A percentile compares a stretch with the other conserved stretches of the same genome.
Conservation (phyloP, 2,113 vertebrate genomes). For the Dendrocopos noguchii region DNA sequence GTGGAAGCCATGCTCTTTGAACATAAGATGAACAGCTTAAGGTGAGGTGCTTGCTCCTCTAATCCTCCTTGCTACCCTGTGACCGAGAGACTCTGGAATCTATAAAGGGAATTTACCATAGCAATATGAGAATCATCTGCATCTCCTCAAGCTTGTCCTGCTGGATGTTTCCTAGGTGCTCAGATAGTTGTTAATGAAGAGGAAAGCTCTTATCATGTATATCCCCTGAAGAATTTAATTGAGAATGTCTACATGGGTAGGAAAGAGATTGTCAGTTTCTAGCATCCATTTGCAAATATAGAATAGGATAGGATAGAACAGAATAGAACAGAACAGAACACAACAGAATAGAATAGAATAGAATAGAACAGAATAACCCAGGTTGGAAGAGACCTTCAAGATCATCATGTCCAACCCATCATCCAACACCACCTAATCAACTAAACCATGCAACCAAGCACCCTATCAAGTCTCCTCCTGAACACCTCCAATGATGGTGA, state of each 20-base stretch:
- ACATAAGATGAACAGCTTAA: neutral
- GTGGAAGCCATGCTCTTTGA: neutral
- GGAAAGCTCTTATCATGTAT: neutral
- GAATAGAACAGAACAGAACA: too few species aligned
- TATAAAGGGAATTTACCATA: neutral
- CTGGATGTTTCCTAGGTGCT: neutral
- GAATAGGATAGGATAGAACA: neutral
- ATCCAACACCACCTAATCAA: too few species aligned
- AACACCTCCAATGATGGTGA: too few species aligned
- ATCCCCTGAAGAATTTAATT: neutral
- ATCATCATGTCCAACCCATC: too few species aligned
- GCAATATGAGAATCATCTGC: neutral
- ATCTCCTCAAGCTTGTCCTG: neutral
- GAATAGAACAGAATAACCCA: too few species aligned
- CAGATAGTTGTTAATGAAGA: neutral
- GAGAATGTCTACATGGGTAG: accelerated
- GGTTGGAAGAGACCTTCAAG: too few species aligned
- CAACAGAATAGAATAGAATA: neutral
- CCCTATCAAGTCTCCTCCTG: too few species aligned
- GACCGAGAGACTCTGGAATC: neutral
- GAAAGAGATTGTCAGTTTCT: neutral
- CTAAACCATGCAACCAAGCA: too few species aligned
- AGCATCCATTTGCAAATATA: neutral
- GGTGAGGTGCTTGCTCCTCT: neutral
- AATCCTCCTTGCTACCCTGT: neutral